These are phyloP conservation scores for Pangasius djambal DNA, from an alignment of 2,797 vertebrate species.

Conservation along the genomic window DNA sequence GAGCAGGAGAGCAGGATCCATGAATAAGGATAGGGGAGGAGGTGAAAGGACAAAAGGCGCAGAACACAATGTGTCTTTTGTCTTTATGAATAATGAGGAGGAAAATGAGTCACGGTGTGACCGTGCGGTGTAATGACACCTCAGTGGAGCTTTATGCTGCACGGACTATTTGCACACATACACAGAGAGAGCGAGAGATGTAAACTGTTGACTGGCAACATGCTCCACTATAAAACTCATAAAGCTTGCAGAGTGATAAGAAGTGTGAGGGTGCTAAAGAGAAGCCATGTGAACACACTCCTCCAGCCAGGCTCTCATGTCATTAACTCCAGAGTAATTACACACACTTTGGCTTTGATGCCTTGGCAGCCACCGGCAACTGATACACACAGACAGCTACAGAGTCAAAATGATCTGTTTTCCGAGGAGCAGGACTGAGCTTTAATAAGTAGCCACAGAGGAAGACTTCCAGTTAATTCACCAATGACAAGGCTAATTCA, in stretches of 20 bases:
- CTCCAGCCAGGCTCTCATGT: conserved; percentile 18
- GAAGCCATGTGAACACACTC: background rate
- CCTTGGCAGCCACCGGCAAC: conserved; percentile 14
- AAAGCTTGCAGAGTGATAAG: background rate
- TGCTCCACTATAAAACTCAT: conserved; percentile 1
- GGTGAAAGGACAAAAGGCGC: background rate
- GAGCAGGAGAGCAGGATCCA: background rate
- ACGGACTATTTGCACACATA: background rate
- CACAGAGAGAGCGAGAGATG: background rate
- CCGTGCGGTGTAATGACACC: background rate
- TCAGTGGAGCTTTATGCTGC: conserved; percentile 3
- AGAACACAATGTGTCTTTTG: background rate
- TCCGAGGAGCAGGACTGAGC: background rate
- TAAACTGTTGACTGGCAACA: background rate
- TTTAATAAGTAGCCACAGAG: conserved; percentile 14
- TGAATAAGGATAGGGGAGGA: background rate
- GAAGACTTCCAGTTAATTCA: conserved; percentile 1
- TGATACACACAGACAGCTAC: conserved; percentile 23
- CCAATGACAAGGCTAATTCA: background rate
- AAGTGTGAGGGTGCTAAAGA: conserved; percentile 1
- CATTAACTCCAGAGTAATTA: conserved; percentile 43
- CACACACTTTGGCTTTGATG: conserved; percentile 34
- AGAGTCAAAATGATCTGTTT: conserved; percentile 15
- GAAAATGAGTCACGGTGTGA: background rate
- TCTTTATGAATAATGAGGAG: conserved; percentile 9